Base-by-base conservation (phyloP, 2,888 invertebrate genomes). In the Parthenolecanium corni region DNA sequence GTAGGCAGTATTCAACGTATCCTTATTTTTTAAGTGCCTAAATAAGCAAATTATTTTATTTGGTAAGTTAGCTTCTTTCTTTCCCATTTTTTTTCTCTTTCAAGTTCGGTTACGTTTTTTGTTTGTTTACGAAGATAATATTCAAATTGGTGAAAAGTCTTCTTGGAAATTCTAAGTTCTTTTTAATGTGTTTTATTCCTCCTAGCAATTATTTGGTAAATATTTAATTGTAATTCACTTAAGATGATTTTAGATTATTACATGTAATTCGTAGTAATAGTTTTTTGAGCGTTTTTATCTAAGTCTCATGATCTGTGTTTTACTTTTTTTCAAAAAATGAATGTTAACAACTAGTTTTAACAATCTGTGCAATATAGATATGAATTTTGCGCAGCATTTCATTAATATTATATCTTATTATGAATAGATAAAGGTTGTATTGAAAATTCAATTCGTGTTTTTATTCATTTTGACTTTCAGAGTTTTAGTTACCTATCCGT, bases 271-370 rank as follows among this genome's bases (percentile, higher is more conserved):
- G 49, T 61, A 61, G 61, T 61, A 61, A 23, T 49, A 49, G 47
- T 61, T 46, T 46, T 61, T 61, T 61, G 61, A 61, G 51, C 61
- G 61, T 61, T 61, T 61, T 61, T 61, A 61, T 61, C 61, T 61
- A 61, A 61, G 61, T 61, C 61, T 61, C 61, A 61, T 61, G 61
- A 61, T 61, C 61, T 61, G 61, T 61, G 61, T 61, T 61, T 61
- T 61, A 61, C 49, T 61, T 52, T 61, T 61, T 25, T 46, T 61
- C 49, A 51, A 61, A 61, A 61, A 51, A 61, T 49, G 14, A 49
- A 49, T 49, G 51, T 49, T 51, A 51, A 61, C 61, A 61, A 61
- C 49, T 61, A 51, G 49, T 61, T 49, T 49, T 51, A 49, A 61
- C 51, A 61, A 52, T 36, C 61, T 61, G 61, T 61, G 61, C 61